These are phyloP conservation scores for Barbus barbus DNA, from an alignment of 2,113 vertebrate species.

Conservation along the genomic window DNA sequence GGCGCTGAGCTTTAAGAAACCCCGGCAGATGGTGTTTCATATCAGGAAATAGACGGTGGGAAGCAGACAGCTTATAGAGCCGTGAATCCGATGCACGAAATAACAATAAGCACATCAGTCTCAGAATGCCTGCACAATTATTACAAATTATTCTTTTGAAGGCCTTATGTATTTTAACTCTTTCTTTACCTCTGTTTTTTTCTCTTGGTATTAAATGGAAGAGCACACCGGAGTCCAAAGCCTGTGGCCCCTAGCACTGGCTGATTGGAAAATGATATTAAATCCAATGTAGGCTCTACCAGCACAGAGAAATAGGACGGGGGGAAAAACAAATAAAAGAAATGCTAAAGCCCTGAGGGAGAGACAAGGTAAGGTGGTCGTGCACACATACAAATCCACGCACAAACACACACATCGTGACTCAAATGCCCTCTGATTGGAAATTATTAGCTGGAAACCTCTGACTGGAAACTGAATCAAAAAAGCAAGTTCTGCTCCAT, in stretches of 20 bases:
- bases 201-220: constrained; percentile 67
- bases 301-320: constrained; percentile 40
- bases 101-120: constrained; percentile 45
- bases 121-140: constrained; percentile 52
- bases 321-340: constrained; percentile 66
- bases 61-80: constrained; percentile 26
- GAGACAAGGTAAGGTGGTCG: constrained; percentile 37
- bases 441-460: constrained; percentile 67
- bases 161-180: constrained; percentile 63
- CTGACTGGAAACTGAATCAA: constrained; percentile 65
- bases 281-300: constrained; percentile 68
- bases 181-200: constrained; percentile 60
- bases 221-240: constrained; percentile 66
- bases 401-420: constrained; percentile 41
- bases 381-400: constrained; percentile 50
- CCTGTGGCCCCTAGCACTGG: constrained; percentile 64
- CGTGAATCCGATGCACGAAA: constrained; percentile 51
- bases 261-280: constrained; percentile 78
- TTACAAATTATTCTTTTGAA: constrained; percentile 65
- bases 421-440: constrained; percentile 67
- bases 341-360: constrained; percentile 63
- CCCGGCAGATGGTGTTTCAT: constrained; percentile 68
- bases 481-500: constrained; percentile 57
- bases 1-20: constrained; percentile 48
- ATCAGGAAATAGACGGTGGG: constrained; percentile 55